Evolutionary conservation across 2,797 vertebrate species (phyloP), one percentile per base, ranked within the genome.

Genomic region (Cottoperca gobio): DNA sequence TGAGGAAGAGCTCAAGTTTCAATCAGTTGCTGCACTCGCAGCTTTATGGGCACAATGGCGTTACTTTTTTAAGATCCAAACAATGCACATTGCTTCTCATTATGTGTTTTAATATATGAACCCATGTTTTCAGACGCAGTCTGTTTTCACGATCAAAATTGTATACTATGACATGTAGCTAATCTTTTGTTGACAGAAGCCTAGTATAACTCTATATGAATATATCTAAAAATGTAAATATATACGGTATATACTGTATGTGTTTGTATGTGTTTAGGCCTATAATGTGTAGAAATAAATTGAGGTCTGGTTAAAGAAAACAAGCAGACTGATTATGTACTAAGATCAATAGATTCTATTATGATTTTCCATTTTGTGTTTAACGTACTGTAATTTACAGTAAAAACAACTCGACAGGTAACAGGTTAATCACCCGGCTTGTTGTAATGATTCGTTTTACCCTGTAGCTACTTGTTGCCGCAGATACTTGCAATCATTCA

Each of bases 401-500:
- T 26, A 33, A 33, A 14, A 33, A 28, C 28, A 31, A 33, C 57
- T 59, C 19, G 24, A 2, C 19, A 24, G 19, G 0, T 49, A 54
- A 53, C 24, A 16, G 53, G 58, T 83, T 73, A 39, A 67, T 79
- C 54, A 55, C 48, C 48, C 7, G 9, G 6, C 16, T 26, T 10
- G 49, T 33, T 21, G 26, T 48, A 71, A 73, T 33, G 64, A 81
- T 76, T 53, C 1, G 26, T 48, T 12, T 21, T 26, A 13, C 40
- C 49, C 35, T 61, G 24, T n/a, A 33, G 52, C 49, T 58, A 31
- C 40, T 61, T 66, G 68, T 76, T 46, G 43, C 8, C 33, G n/a
- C 21, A 40, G 57, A 78, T 43, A 14, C n/a, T 49, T 43, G 3
- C 5, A 58, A 37, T 60, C 59, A 50, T 66, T 70, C 55, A 46